Evolutionary conservation across 2,113 vertebrate species (phyloP), one percentile per base, ranked within the genome.

Genomic region (Desmodus rotundus): DNA sequence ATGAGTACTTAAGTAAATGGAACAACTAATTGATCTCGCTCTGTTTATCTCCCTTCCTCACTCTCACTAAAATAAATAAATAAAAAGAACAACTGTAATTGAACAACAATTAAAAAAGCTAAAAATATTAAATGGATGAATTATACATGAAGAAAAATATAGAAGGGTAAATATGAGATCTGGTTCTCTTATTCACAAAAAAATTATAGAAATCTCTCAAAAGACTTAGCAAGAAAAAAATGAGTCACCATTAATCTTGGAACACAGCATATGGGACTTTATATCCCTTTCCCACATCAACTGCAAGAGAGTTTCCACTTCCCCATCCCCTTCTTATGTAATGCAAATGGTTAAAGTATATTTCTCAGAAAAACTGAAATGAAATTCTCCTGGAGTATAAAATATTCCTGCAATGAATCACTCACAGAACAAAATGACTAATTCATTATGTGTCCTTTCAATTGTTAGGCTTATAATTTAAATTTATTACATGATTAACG

Each of bases 401-500:
- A 89, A 22, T 70, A 36, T 81, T 8, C 26, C 14, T 56, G 20
- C 16, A 65, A 36, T 52, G 17, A 8, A 74, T 77, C 41, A 68
- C 5, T 13, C 10, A 58, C 19, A 74, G 2, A 2, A 65, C 6
- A 72, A 87, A 56, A 17, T 12, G 70, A 65, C 26, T 50, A 65
- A 77, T 58, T 89, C 15, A 38, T 28, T 84, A 4, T 7, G 47
- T 43, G 15, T 52, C 24, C 80, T 31, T 43, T 74, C 14, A 76
- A 74, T 4, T 19, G 20, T 9, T 74, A 72, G 72, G 12, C 28
- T 89, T 47, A 52, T 47, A 85, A 50, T 61, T 78, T 78, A 91
- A 73, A 58, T 73, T 80, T 28, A 33, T 87, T 89, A 38, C 76
- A 61, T 33, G 22, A 76, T 81, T 89, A 86, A 74, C 68, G 2